Evolutionary conservation across 2,888 invertebrate genomes (phyloP), one percentile per base, ranked within the genome.

Genomic region (Lasioglossum leucozonium): DNA sequence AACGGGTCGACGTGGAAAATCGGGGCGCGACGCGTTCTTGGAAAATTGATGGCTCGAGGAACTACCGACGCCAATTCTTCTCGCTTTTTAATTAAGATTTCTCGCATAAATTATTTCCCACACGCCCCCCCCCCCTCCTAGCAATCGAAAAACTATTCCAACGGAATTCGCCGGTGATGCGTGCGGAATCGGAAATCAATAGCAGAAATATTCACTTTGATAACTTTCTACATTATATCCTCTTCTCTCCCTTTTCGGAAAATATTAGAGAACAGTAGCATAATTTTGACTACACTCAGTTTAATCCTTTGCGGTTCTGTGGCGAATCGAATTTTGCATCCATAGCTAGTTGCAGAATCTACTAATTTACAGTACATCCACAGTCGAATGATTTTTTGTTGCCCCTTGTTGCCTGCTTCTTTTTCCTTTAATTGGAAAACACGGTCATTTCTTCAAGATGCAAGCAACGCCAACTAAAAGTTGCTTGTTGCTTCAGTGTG

Each of bases 1-100:
- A 44, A 26, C 80, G 26, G 72, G 26, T 65, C 42, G 73, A 74
- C 47, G 47, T n/a, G 81, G 81, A 55, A 81, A 81, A 81, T 71
- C 58, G 44, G 71, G 65, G 51, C 55, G 18, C 69, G 44, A 22
- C 67, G 47, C 30, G 22, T 62, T 30, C 74, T 44, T 69, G 40
- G 71, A n/a, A 47, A 79, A 67, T 67, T 40, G 67, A 67, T 67
- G 34, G 37, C 67, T 22, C n/a, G 40, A 18, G 18, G 16, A 42
- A 5, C 18, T 30, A 13, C 62, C 18, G 65, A 16, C 10, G 34
- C 3, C 18, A 22, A 65, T 65, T 65, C 65, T 34, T 34, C 18
- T 22, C 34, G 34, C 30, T 30, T 30, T 65, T 65, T 65, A 65
- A 65, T 65, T 65, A 65, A 65, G 65, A 65, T 34, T 10, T 34